Evolutionary conservation across 2,113 vertebrate genomes (phyloP), one percentile per base, ranked within the genome.

Genomic region (Syngnathus scovelli): DNA sequence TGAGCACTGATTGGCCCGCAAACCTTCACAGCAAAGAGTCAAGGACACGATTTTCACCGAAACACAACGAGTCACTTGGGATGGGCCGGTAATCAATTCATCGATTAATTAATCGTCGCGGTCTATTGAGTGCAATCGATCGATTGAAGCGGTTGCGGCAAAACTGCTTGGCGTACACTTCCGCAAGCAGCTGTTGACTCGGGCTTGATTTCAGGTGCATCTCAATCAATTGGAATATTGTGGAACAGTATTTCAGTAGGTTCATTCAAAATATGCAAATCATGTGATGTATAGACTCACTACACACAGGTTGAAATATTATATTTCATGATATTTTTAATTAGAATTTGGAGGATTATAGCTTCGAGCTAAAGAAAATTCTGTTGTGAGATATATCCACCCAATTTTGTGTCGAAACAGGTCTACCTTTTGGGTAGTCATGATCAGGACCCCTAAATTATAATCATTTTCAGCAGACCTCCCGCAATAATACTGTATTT

Each of bases 31-130:
- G 61, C 61, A 62, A 58, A 78, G 78, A 84, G 88, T 90, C 87
- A 90, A 87, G 71, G 85, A 88, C 86, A 89, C 82, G 85, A 69
- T 82, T 82, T 86, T 83, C 84, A 90, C 88, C 69, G 41, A 67
- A 87, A 86, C 86, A 88, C 87, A 85, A 88, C 85, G 80, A 86
- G 81, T 84, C 87, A 90, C 86, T 76, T 0, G 61, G 38, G 39
- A 62, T 62, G 61, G 61, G 41, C 61, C 13, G 39, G 8, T n/a
- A n/a, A 62, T 44, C 39, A 44, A 43, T 39, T 61, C 37, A 39
- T 62, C 60, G 12, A 41, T 62, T 43, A 44, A 23, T 15, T 43
- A 39, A 43, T 61, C n/a, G 5, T 19, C 19, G 9, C 18, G 56
- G 74, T 83, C 49, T 38, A 18, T 18, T 37, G 58, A 23, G 19